Base-by-base conservation (phyloP, 2,797 vertebrate species). In the Alfaro cultratus region DNA sequence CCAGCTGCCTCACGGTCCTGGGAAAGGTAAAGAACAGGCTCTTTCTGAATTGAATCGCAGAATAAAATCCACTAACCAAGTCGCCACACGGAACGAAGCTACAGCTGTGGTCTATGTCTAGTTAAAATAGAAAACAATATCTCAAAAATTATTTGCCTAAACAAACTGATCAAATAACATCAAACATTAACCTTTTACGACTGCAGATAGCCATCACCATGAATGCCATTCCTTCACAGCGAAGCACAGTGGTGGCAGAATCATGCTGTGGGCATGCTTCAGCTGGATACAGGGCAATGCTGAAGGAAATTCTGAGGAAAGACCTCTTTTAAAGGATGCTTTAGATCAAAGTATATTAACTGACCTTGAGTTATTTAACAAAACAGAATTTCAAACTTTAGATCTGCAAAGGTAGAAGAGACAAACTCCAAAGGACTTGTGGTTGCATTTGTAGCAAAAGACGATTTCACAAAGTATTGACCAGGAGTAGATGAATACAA, bases 1-100 rank as follows among this genome's bases (percentile, higher is more conserved):
- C 98, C 0, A 99, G 97, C 86, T 99, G 98, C 51, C 97, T 99
- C 84, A 99, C 98, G 0, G 98, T 99, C 53, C 93, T 99, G 80
- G 98, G 98, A 92, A 99, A 99, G 97, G 98, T 99, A 97, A 96
- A 87, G 1, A 79, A n/a, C n/a, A 26, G 23, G 0, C 47, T 47
- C 1, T 10, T 83, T 49, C 21, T 31, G 34, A 67, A 8, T 23
- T 26, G 21, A 10, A 18, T 68, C 31, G 1, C 36, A 41, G 18
- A 41, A 68, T 23, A 41, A 26, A 39, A 68, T 68, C 34, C 34
- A 39, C 31, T 1, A 23, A 67, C 1, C 10, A 16, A 31, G 60
- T 68, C 10, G 2, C 21, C 36, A 41, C 34, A 39, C 36, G 41
- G 34, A 36, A 23, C 62, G 39, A 39, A 8, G 18, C 3, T 23